Percentiles rank a stretch among this genome's conserved stretches.
Evolutionary conservation across 2,113 vertebrate genomes (phyloP).

Genomic region (Pardalotus punctatus): DNA sequence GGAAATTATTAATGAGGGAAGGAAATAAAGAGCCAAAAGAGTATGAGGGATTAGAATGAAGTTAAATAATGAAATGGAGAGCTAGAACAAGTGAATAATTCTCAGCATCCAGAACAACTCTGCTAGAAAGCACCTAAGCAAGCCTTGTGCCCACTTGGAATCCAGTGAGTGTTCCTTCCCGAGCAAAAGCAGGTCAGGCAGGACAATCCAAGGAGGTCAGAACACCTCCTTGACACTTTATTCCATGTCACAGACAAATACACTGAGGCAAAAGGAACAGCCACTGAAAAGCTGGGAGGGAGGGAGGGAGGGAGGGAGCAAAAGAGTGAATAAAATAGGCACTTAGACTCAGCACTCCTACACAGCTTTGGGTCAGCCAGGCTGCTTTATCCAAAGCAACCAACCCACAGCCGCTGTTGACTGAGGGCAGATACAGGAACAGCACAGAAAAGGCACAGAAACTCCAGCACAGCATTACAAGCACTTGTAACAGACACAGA

Average conservation of each 20-base stretch:
- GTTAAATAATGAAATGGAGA: not conserved
- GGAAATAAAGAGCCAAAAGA: not conserved
- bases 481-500: not conserved
- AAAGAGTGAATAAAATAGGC: not conserved
- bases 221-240: not conserved
- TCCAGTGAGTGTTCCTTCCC: not conserved
- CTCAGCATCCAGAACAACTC: not conserved
- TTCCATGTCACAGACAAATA: not conserved
- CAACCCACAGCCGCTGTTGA: not conserved
- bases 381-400: not conserved
- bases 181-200: not conserved
- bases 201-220: not conserved
- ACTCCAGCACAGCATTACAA: not conserved
- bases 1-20: not conserved
- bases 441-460: not conserved
- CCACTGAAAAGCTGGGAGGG: not conserved
- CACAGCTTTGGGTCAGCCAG: not conserved
- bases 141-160: not conserved
- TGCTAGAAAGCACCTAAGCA: not conserved
- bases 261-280: not conserved
- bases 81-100: not conserved
- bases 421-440: not conserved
- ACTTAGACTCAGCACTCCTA: not conserved
- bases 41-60: not conserved
- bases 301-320: not conserved